Base-by-base conservation (phyloP, 2,113 vertebrate genomes). In the Acinonyx jubatus region DNA sequence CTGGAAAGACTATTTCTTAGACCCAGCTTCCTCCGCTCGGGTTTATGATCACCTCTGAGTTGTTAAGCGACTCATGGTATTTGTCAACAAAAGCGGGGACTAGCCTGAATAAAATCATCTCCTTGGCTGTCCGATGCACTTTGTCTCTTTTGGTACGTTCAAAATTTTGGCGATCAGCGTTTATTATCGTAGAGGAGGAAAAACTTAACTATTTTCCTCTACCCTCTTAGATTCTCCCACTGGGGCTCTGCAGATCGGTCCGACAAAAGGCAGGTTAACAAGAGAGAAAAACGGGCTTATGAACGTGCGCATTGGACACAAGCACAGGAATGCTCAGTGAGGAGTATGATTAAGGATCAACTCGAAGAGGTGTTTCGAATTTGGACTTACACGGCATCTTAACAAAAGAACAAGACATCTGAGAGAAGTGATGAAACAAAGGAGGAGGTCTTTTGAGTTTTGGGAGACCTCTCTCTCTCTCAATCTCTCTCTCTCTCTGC, bases 21-120 rank as follows among this genome's bases (percentile, higher is more conserved):
- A 85, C 38, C 7, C 23, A 23, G 7, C 16, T 18, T 92, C 21
- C 25, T 52, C 88, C 61, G 63, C 29, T 95, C 23, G 13, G 15
- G 33, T 74, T 94, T 81, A 81, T 71, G 38, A 97, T 95, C 31
- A 87, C 66, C 33, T 90, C 29, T 86, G 50, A 69, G 25, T 36
- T 80, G 33, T 90, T 82, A 74, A 78, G 19, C 84, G 36, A 76
- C 4, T 76, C 50, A 76, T 65, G 50, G 29, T 83, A 80, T 86
- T 81, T 52, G 25, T 86, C 48, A 90, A 93, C n/a, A 93, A 95
- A 90, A 88, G 15, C 10, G 25, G 25, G n/a, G 10, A 48, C 19
- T 36, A 61, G 55, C 21, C 61, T 91, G 65, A 83, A 68, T 69
- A 93, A 95, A 94, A 71, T 79, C 19, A 91, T 33, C 74, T 91